A percentile compares a stretch with the other conserved stretches of the same genome.
Evolutionary conservation across 2,797 vertebrate genomes (phyloP).

Genomic region (Lepus townsendii): DNA sequence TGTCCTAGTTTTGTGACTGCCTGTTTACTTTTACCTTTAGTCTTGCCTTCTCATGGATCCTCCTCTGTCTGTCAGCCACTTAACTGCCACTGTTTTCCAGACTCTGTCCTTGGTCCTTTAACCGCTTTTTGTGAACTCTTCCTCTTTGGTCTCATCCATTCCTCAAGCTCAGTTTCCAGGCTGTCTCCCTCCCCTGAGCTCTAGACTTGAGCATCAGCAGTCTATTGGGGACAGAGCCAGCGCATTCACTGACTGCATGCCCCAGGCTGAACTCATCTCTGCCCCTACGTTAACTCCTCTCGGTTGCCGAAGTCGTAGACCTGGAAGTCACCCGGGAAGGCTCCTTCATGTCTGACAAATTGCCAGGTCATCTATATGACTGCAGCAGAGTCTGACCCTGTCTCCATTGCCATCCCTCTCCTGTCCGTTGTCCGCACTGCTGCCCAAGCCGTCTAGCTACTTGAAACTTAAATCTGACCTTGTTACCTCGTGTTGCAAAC

Average conservation of each 20-base stretch:
- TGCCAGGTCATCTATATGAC: not conserved
- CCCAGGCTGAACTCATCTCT: not conserved
- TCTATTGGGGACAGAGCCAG: not conserved
- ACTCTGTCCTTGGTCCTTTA: not conserved
- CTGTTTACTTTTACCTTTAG: slow-evolving; percentile 5
- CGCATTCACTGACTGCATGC: not conserved
- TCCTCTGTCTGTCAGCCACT: not conserved
- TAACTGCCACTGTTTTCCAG: not conserved
- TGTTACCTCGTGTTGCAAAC: not conserved
- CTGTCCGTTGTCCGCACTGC: not conserved
- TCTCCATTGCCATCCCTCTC: slow-evolving; percentile 5
- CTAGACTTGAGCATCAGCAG: not conserved
- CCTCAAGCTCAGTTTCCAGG: not conserved
- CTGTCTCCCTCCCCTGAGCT: not conserved
- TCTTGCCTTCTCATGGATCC: not conserved
- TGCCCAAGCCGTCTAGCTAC: not conserved
- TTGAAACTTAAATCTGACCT: not conserved
- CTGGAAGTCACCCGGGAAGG: not conserved
- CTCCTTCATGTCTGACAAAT: not conserved
- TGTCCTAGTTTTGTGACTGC: not conserved
- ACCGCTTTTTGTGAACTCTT: not conserved
- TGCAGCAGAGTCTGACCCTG: not conserved
- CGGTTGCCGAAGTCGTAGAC: not conserved
- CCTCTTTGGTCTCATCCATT: not conserved
- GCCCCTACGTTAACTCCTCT: slow-evolving; percentile 10